These are phyloP conservation scores for Luffia ferchaultella DNA, from an alignment of 2,888 invertebrate genomes.

Conservation along the genomic window DNA sequence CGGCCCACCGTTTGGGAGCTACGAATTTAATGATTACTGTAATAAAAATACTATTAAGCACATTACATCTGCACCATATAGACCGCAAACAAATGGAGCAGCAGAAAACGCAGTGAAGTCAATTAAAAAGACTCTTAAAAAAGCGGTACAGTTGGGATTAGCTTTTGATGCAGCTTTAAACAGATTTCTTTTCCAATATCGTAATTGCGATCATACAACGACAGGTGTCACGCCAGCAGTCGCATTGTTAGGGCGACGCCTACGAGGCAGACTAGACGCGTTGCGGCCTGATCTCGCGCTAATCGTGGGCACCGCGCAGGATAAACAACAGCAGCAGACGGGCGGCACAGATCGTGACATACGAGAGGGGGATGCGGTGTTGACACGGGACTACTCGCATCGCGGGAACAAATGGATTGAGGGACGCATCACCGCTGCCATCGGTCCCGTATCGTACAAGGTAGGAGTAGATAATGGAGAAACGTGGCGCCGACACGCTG, in stretches of 20 bases:
- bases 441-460: constrained; percentile 7
- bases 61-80: constrained; percentile 4
- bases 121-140: constrained; percentile 7
- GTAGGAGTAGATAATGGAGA: constrained; percentile 3
- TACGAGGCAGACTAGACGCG: too few relatives aligned
- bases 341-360: not conserved
- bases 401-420: constrained; percentile 1
- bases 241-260: too few relatives aligned
- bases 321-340: constrained; percentile 1
- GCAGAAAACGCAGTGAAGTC: constrained; percentile 1
- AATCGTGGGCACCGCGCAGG: constrained; percentile 6
- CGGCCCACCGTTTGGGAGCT: constrained; percentile 14
- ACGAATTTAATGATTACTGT: constrained; percentile 10
- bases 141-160: constrained; percentile 3
- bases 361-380: not conserved
- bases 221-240: constrained; percentile 13
- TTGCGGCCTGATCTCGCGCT: constrained; percentile 8
- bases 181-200: constrained; percentile 14
- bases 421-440: not conserved
- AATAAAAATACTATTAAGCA: constrained; percentile 7
- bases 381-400: constrained; percentile 4
- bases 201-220: too few relatives aligned
- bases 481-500: constrained; percentile 6
- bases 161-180: constrained; percentile 5
- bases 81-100: constrained; percentile 7